Base-by-base conservation (phyloP, 2,113 vertebrate genomes). In the Pluvialis apricaria region DNA sequence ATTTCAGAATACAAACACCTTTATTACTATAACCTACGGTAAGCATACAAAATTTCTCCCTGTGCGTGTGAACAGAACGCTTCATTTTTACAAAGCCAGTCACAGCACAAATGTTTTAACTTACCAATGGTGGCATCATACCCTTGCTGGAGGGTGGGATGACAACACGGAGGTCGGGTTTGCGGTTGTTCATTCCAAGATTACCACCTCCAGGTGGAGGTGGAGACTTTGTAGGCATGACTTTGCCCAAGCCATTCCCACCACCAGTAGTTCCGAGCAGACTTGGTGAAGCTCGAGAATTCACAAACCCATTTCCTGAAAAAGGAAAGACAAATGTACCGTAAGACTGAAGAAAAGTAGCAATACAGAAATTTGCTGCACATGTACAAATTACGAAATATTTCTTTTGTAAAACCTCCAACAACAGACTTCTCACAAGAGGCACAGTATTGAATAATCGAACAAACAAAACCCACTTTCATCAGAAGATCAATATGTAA, bases 121-220 rank as follows among this genome's bases (percentile, higher is more conserved):
- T 98, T 98, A 99, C 99, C 99, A 99, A 90, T n/a, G 99, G 99
- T 69, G 99, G 99, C 99, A 99, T 99, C 99, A 99, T 99, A 96
- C 99, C 99, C 98, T 99, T 99, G 99, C 99, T 99, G 66, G 99
- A 99, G 86, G 99, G 99, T 10, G 99, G 99, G 97, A 99, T 99
- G 96, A 99, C 99, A 25, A 99, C 99, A 75, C 99, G 98, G 42
- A 99, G 99, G 97, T 99, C 99, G 31, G 99, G 99, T 95, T 99
- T 99, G 91, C 99, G 99, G 97, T 97, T 98, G 96, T 98, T 99
- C 98, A 99, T 99, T 93, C 98, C 99, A 86, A 99, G 98, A 96
- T 88, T 99, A 88, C 98, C 98, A 94, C 99, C 99, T 77, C 99
- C 99, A 72, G 99, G 99, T 15, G 99, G 99, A 88, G 99, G 99